A percentile compares a stretch with the other conserved stretches of the same genome.
These are phyloP conservation scores for Gnathonemus echidnorhynchus DNA, from an alignment of 2,113 vertebrate genomes.

Conservation along the genomic window DNA sequence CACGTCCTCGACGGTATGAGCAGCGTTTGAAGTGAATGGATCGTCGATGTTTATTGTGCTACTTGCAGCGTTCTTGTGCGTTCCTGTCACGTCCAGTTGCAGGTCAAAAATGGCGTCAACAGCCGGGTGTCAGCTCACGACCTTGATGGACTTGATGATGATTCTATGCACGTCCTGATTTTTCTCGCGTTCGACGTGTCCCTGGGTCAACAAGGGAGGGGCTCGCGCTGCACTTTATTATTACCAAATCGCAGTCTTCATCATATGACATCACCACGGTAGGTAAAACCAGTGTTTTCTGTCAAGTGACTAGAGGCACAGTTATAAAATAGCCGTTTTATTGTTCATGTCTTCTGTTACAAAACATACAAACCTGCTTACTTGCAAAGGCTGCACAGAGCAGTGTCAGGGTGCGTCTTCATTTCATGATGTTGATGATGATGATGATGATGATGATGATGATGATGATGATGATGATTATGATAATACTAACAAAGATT, in stretches of 20 bases:
- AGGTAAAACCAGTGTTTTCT: neutral
- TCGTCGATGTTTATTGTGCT: neutral
- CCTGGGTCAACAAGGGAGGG: neutral
- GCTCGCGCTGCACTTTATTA: neutral
- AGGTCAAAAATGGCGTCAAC: neutral
- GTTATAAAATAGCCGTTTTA: neutral
- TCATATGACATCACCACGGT: neutral
- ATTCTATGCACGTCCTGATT: neutral
- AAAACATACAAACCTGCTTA: neutral
- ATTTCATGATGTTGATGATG: neutral
- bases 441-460: too few relatives aligned
- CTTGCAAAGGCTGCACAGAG: neutral
- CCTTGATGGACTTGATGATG: neutral
- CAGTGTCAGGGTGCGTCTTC: neutral
- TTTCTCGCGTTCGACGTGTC: neutral
- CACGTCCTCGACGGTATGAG: neutral
- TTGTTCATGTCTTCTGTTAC: neutral
- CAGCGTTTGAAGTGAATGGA: neutral
- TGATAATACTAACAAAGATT: neutral
- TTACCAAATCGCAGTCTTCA: neutral
- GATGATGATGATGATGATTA: neutral
- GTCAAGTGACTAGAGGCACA: neutral
- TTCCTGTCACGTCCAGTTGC: neutral
- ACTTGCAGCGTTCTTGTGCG: neutral
- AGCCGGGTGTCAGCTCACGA: neutral